These are phyloP conservation scores for Parazoanthus swiftii DNA, from an alignment of 92 coral and sea anemone genomes.

Conservation along the genomic window DNA sequence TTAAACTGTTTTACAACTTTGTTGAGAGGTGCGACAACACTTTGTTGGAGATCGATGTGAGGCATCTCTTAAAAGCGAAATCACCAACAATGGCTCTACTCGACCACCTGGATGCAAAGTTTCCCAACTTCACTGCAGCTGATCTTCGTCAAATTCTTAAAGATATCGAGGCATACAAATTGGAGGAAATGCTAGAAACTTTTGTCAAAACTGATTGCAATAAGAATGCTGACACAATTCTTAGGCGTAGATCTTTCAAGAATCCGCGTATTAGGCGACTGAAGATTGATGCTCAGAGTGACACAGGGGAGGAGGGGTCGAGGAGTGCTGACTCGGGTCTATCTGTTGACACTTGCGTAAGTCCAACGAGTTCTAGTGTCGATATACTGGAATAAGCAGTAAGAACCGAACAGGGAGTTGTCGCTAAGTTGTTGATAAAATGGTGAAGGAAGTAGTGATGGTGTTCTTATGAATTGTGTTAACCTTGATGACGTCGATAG, in stretches of 20 bases:
- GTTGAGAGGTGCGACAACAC: conserved; percentile 17
- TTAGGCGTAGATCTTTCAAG: background rate
- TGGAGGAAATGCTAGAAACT: conserved; percentile 12
- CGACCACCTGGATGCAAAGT: conserved; percentile 17
- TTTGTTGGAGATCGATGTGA: background rate
- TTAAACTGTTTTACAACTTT: background rate
- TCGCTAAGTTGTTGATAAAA: background rate
- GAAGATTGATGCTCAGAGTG: background rate
- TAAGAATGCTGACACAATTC: background rate
- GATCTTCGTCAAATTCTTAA: background rate
- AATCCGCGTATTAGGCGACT: background rate
- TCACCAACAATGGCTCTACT: conserved; percentile 16
- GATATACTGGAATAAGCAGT: background rate
- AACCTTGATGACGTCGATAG: too few relatives aligned
- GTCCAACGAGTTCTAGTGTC: background rate
- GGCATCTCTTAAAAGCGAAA: conserved; percentile 1
- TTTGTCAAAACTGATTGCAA: conserved; percentile 22
- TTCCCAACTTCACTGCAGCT: conserved; percentile 1
- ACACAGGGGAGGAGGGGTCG: background rate
- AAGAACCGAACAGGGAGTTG: background rate
- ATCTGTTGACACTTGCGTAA: background rate
- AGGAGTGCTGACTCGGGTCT: background rate
- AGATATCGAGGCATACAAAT: background rate
- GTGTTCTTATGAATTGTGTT: too few relatives aligned
- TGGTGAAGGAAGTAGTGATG: too few relatives aligned